phyloP scores from a whole-genome alignment of 2,797 vertebrate species.

The Dromococcyx pavoninus region DNA sequence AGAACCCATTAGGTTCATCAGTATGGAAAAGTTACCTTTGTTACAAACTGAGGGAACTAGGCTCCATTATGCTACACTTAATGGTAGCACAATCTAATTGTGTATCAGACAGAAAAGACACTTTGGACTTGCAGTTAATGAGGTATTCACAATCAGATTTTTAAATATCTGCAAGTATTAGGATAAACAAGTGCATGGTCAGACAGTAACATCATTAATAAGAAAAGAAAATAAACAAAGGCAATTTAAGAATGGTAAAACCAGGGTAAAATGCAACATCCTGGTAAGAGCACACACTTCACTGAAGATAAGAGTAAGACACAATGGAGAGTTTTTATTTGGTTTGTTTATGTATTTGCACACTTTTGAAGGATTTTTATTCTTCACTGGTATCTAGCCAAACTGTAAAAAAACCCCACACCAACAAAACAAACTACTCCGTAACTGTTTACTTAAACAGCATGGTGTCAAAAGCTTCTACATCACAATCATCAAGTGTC shows the following conservation, averaged over 20 bases:
- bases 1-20: not conserved
- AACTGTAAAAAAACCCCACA: not conserved
- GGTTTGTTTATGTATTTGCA: accelerated
- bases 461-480: not conserved
- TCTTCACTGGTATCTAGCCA: not conserved
- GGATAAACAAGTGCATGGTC: not conserved
- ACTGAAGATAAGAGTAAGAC: not conserved
- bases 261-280: not conserved
- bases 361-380: not conserved
- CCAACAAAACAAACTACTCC: not conserved
- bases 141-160: not conserved
- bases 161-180: not conserved
- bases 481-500: not conserved
- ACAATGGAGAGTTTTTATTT: not conserved
- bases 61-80: not conserved
- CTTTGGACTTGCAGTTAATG: not conserved
- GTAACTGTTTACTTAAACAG: not conserved
- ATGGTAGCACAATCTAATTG: not conserved
- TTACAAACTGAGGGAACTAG: not conserved
- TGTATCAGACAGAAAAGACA: not conserved
- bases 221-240: not conserved
- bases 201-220: not conserved
- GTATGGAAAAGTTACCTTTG: not conserved
- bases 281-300: not conserved
- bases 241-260: not conserved